Evolutionary conservation across 2,888 invertebrate species (phyloP).

Genomic region (Neria commutata): DNA sequence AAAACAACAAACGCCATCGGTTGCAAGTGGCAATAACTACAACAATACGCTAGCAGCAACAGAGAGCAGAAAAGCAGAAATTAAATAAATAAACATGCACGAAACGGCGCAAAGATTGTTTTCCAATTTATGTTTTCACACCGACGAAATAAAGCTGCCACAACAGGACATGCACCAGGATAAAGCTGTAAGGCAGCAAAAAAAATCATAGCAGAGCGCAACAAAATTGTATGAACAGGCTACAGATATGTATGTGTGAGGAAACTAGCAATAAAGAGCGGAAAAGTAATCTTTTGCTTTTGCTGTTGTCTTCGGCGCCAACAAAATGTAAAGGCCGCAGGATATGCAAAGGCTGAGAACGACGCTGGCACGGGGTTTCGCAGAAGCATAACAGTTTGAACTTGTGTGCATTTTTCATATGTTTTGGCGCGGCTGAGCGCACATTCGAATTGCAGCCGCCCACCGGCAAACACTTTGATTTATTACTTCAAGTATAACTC

Average conservation of each 20-base stretch:
- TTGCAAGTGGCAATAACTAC: too few species aligned
- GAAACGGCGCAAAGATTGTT: slow-evolving; percentile 37
- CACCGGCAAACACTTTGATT: slow-evolving; percentile 28
- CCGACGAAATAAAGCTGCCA: slow-evolving; percentile 23
- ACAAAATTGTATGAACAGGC: too few species aligned
- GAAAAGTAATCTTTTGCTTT: too few species aligned
- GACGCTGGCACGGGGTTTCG: neutral
- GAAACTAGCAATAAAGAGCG: too few species aligned
- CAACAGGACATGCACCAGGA: slow-evolving; percentile 30
- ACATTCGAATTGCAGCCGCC: slow-evolving; percentile 9
- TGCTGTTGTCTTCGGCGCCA: too few species aligned
- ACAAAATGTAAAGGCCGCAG: neutral
- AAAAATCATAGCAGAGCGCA: too few species aligned
- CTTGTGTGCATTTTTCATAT: slow-evolving; percentile 19
- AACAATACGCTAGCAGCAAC: neutral
- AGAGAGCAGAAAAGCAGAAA: neutral
- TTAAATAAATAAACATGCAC: neutral
- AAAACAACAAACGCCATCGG: too few species aligned
- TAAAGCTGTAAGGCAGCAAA: too few species aligned
- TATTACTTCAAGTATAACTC: slow-evolving; percentile 26
- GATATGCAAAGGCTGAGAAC: neutral
- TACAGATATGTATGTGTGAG: too few species aligned
- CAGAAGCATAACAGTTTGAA: slow-evolving; percentile 1
- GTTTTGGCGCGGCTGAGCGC: slow-evolving; percentile 4
- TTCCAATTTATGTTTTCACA: slow-evolving; percentile 48